These are phyloP conservation scores for Rhimphoctona megacephalus DNA, from an alignment of 2,888 invertebrate species.

Conservation along the genomic window DNA sequence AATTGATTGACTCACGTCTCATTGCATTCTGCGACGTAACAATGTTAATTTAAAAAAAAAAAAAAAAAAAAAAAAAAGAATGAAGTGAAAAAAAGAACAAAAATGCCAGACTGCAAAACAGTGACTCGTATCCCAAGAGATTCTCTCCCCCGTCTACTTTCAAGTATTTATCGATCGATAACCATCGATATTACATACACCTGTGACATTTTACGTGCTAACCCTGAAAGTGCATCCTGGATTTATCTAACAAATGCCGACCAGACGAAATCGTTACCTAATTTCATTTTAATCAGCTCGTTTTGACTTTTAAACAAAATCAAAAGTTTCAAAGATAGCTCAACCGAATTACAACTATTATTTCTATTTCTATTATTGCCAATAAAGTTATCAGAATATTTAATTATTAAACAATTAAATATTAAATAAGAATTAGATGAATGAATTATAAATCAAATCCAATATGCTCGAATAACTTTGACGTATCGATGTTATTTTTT, in stretches of 20 bases:
- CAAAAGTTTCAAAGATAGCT: not conserved
- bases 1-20: not conserved
- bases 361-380: too few relatives aligned
- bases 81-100: not conserved
- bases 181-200: not conserved
- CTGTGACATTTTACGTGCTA: not conserved
- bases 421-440: not conserved
- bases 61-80: not conserved
- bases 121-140: not conserved
- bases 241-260: not conserved
- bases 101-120: not conserved
- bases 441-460: not conserved
- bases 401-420: too few relatives aligned
- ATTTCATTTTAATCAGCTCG: not conserved
- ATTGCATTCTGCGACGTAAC: not conserved
- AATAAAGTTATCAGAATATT: too few relatives aligned
- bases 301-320: not conserved
- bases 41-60: too few relatives aligned
- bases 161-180: constrained; percentile 6
- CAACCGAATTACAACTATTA: too few relatives aligned
- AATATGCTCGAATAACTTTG: not conserved
- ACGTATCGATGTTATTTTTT: not conserved
- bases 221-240: not conserved
- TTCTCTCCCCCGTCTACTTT: not conserved
- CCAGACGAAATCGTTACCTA: not conserved